Evolutionary conservation across 2,888 invertebrate genomes (phyloP), one percentile per base, ranked within the genome.

Genomic region (Drosophila niveifrons): DNA sequence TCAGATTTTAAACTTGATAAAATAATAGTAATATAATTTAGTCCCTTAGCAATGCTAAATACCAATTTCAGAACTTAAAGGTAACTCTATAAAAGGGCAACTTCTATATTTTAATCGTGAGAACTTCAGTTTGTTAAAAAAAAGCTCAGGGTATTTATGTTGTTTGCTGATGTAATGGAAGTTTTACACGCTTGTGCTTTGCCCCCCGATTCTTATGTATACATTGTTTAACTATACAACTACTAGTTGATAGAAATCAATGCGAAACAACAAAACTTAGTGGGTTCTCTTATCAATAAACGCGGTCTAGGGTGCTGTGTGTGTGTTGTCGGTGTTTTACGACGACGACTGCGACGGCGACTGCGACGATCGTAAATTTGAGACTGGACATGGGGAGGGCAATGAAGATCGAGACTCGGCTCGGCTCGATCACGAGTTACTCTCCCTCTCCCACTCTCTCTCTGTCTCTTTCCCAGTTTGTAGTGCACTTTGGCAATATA

Each of bases 371-470:
- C 11, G 11, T 3, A n/a, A 18, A 10, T 9, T 47, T 13, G n/a
- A 36, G 36, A 11, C 36, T 36, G 36, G 36, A 36, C 36, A 48
- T 9, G 29, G 23, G 41, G 50, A 10, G 23, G 23, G 39, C 15
- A 41, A 13, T 41, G 17, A 15, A 28, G 31, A 18, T 61, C 44
- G 52, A 10, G 47, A 36, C 6, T 29, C 13, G 55, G 55, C n/a
- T 62, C 34, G 39, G 8, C 29, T 13, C 43, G 58, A 78, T 73
- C 74, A 75, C 74, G 65, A 59, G 78, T 62, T 75, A 23, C 4
- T 41, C 39, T 41, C 15, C 3, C 15, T 41, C 0, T 28, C 4
- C n/a, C 15, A 11, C 28, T 13, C 9, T 15, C n/a, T 17, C 2
- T 6, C 13, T 13, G 39, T 13, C 15, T 41, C n/a, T 11, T 3